Percentiles rank a stretch among this genome's conserved stretches.
These are phyloP conservation scores for Leptinotarsa juncta DNA, from an alignment of 2,888 invertebrate species.

Conservation along the genomic window DNA sequence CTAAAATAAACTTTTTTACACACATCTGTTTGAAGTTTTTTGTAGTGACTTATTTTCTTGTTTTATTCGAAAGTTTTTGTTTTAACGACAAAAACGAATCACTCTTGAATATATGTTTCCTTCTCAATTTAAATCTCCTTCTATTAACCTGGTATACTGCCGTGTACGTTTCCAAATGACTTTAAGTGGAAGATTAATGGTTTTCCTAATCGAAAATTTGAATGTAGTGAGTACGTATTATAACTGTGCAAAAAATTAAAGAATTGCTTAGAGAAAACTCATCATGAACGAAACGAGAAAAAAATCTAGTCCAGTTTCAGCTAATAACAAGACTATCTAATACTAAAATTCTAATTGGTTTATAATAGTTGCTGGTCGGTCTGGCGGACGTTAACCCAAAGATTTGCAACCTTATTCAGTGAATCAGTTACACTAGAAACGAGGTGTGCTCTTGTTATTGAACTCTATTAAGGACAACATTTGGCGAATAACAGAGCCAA, in stretches of 20 bases:
- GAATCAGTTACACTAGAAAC: constrained; percentile 21
- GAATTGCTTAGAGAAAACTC: constrained; percentile 9
- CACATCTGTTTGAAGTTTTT: too few species aligned
- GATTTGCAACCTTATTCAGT: constrained; percentile 29
- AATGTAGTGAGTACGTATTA: neutral
- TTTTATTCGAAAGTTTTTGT: too few species aligned
- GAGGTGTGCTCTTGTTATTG: constrained; percentile 29
- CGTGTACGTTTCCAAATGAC: neutral
- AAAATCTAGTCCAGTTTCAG: constrained; percentile 16
- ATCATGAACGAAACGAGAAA: constrained; percentile 4
- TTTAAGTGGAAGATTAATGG: neutral
- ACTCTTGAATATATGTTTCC: too few species aligned
- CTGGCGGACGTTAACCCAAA: constrained; percentile 22
- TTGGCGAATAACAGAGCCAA: constrained; percentile 26
- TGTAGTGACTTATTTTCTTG: too few species aligned
- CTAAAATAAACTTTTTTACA: too few species aligned
- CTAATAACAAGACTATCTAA: constrained; percentile 9
- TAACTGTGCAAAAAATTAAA: neutral
- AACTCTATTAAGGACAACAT: constrained; percentile 28
- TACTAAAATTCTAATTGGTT: constrained; percentile 21
- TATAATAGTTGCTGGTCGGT: constrained; percentile 7
- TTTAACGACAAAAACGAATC: too few species aligned
- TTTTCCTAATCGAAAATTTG: neutral
- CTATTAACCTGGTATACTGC: too few species aligned
- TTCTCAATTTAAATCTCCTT: too few species aligned